phyloP scores from a whole-genome alignment of 2,113 vertebrate species.

The Syngnathus scovelli region DNA sequence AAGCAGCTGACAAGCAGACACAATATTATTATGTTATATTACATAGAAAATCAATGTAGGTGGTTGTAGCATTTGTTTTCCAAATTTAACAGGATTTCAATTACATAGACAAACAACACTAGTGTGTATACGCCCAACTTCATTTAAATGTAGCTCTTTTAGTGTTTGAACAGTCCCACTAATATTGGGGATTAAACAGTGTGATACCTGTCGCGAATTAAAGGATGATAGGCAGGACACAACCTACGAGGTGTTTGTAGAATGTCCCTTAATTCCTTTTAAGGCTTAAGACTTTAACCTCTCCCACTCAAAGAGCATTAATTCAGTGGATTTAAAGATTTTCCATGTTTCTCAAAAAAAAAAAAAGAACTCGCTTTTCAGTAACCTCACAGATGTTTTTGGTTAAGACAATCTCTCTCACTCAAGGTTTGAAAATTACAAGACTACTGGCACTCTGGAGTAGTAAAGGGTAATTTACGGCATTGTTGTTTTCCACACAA shows the following conservation, averaged over 20 bases:
- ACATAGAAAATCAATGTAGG: too few species aligned
- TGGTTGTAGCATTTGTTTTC: too few species aligned
- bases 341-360: background rate
- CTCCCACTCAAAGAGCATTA: background rate
- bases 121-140: background rate
- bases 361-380: background rate
- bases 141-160: background rate
- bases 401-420: background rate
- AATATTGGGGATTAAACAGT: background rate
- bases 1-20: conserved; percentile 7
- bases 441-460: too few species aligned
- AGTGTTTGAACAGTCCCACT: background rate
- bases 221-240: background rate
- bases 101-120: too few species aligned
- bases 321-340: background rate
- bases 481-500: too few species aligned
- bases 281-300: conserved; percentile 1
- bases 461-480: too few species aligned
- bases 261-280: background rate
- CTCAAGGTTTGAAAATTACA: too few species aligned
- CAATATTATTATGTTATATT: background rate
- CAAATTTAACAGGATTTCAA: too few species aligned
- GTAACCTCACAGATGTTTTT: background rate
- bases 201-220: conserved; percentile 1
- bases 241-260: background rate